phyloP scores from a whole-genome alignment of 2,113 vertebrate species.

The Pseudorasbora parva region DNA sequence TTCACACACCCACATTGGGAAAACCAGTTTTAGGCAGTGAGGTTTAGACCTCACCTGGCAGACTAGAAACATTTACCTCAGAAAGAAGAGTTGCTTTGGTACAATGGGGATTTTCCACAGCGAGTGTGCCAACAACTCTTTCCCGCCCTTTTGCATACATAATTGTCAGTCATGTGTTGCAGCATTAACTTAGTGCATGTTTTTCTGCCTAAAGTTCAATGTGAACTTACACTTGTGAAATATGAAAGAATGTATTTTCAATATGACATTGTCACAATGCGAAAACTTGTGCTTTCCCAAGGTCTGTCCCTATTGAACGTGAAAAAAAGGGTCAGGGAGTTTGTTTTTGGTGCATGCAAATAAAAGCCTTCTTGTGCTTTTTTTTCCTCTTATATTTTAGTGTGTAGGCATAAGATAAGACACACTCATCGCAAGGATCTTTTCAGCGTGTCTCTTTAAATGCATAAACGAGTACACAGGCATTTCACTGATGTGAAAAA shows the following conservation, averaged over 20 bases:
- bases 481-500: slow-evolving; percentile 78
- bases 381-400: slow-evolving; percentile 35
- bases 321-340: slow-evolving; percentile 34
- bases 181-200: slow-evolving; percentile 13
- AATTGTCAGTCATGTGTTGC: slow-evolving; percentile 36
- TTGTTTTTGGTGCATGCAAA: slow-evolving; percentile 52
- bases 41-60: slow-evolving; percentile 43
- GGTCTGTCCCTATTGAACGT: slow-evolving; percentile 7
- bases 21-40: slow-evolving; percentile 38
- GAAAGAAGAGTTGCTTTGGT: slow-evolving; percentile 15
- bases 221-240: not conserved
- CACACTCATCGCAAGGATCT: slow-evolving; percentile 46
- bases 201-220: not conserved
- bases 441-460: slow-evolving; percentile 62
- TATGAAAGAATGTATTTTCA: not conserved
- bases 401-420: slow-evolving; percentile 37
- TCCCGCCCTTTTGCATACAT: slow-evolving; percentile 47
- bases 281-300: not conserved
- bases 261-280: not conserved
- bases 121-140: slow-evolving; percentile 9
- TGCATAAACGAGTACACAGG: slow-evolving; percentile 65
- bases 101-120: slow-evolving; percentile 47
- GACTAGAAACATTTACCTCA: slow-evolving; percentile 40
- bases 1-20: slow-evolving; percentile 44
- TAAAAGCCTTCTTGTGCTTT: slow-evolving; percentile 52